Evolutionary conservation across 2,888 invertebrate genomes (phyloP), one percentile per base, ranked within the genome.

Genomic region (Leptopilina syphax): DNA sequence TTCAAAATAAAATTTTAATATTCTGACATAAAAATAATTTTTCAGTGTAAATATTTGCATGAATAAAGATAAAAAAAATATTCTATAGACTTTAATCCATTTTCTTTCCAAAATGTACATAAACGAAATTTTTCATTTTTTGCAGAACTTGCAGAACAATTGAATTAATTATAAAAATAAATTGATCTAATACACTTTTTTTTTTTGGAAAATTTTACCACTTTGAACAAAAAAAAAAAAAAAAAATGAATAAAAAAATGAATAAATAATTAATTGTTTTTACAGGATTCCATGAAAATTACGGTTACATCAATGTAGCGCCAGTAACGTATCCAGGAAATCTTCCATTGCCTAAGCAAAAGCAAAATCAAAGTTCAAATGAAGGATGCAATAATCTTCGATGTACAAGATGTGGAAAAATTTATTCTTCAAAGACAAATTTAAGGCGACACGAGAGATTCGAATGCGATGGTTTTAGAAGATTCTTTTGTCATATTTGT

Each of bases 401-500:
- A 50, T 92, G 92, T 81, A 87, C 87, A 12, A 89, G 87, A 65
- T 93, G 93, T 84, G 90, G 90, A 8, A 89, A 90, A 83, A 82
- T 82, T n/a, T 93, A 92, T 86, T 90, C 89, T 65, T 86, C 89
- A 82, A 91, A 90, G 1, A 81, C 84, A 0, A 84, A 83, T 65
- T 82, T 76, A 50, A 79, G 76, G 41, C 54, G 66, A 50, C 83
- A 83, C 47, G 41, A 34, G 10, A 82, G 80, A 18, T 82, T 82
- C 54, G 84, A 84, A 47, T 84, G 83, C 50, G 84, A 83, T 4
- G 85, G 85, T 0, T 79, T 82, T 12, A 81, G 81, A 57, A 83
- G 82, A n/a, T 85, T 84, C 66, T 79, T 78, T 3, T 96, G 96
- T 91, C 94, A 93, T 85, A 90, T 93, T 84, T 96, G 96, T 89